A percentile compares a stretch with the other conserved stretches of the same genome.
These are phyloP conservation scores for Candoia aspera DNA, from an alignment of 2,113 vertebrate species.

Conservation along the genomic window DNA sequence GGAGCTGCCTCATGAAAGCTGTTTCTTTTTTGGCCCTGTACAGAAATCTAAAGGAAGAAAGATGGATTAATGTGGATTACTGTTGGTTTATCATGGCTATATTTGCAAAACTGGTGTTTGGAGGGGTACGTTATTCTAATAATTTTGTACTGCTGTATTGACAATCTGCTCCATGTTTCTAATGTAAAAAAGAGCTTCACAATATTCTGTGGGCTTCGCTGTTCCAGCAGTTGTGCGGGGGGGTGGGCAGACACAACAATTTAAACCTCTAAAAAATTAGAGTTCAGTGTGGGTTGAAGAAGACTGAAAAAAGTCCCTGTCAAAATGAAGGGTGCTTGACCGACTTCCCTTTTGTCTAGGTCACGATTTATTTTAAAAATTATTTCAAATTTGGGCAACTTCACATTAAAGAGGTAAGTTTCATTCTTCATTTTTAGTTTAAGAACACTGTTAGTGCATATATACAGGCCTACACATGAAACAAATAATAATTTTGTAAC, in stretches of 20 bases:
- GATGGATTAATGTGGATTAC: background rate
- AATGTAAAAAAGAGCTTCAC: background rate
- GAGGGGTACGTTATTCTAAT: background rate
- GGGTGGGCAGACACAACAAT: background rate
- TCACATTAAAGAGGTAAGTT: no score
- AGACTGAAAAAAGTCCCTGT: background rate
- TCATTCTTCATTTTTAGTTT: no score
- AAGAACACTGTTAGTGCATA: no score
- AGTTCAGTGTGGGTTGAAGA: background rate
- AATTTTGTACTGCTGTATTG: background rate
- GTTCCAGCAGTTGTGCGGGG: background rate
- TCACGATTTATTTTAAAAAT: background rate
- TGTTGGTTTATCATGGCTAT: background rate
- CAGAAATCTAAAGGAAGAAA: conserved; percentile 4
- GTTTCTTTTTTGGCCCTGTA: conserved; percentile 4
- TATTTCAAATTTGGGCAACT: no score
- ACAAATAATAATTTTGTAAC: no score
- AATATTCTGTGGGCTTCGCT: background rate
- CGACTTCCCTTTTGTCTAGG: background rate
- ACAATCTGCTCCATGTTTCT: background rate
- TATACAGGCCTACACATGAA: no score
- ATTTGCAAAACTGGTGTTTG: background rate
- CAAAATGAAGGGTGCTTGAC: background rate
- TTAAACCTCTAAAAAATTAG: background rate
- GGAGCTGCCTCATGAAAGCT: background rate